phyloP scores from a whole-genome alignment of 2,888 invertebrate species.

The Hololepta plana region DNA sequence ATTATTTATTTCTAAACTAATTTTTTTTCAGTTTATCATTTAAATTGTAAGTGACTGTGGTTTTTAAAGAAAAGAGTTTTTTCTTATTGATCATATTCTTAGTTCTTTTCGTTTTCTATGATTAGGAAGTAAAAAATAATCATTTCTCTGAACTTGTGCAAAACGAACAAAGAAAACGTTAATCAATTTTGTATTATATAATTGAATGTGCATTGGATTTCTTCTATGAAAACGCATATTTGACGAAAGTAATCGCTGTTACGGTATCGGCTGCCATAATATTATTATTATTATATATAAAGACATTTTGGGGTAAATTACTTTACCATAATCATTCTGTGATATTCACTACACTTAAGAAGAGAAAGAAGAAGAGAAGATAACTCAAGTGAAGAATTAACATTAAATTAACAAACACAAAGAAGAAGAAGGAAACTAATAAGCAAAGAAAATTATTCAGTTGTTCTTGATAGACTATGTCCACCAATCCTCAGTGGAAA shows the following conservation, averaged over 20 bases:
- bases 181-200: too few species aligned
- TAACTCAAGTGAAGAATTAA: slow-evolving; percentile 3
- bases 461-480: slow-evolving; percentile 33
- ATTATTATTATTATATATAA: too few species aligned
- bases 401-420: too few species aligned
- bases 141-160: too few species aligned
- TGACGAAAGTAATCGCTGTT: slow-evolving; percentile 10
- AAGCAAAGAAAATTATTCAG: slow-evolving; percentile 21
- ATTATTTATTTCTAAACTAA: slow-evolving; percentile 47
- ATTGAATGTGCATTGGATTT: too few species aligned
- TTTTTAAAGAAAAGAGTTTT: slow-evolving; percentile 17
- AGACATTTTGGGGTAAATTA: too few species aligned
- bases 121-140: too few species aligned
- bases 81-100: too few species aligned
- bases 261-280: slow-evolving; percentile 23
- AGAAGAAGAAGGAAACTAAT: slow-evolving; percentile 9
- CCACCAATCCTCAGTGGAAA: slow-evolving; percentile 77
- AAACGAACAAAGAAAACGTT: too few species aligned
- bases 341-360: slow-evolving; percentile 36
- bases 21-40: slow-evolving; percentile 18
- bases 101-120: too few species aligned
- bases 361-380: slow-evolving; percentile 21
- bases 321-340: slow-evolving; percentile 43
- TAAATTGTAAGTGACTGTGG: slow-evolving; percentile 28
- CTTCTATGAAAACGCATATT: too few species aligned